Conservation (phyloP, 2,113 vertebrate species). For the Mionectes macconnelli region DNA sequence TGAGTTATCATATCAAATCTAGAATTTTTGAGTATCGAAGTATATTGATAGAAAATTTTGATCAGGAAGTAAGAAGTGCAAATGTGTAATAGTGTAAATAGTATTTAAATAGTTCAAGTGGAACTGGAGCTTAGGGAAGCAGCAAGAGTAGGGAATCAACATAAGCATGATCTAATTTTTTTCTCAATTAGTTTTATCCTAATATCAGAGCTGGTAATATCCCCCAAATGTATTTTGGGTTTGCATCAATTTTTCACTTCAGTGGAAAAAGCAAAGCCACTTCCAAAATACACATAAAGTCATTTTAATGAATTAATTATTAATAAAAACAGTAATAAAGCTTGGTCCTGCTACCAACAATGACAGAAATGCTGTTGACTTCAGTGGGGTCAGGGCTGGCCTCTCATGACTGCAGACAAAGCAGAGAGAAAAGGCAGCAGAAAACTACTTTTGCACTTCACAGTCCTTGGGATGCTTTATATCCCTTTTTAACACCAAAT, state of each 20-base stretch:
- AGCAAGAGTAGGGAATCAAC: neutral
- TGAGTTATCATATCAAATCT: neutral
- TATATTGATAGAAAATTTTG: neutral
- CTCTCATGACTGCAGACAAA: neutral
- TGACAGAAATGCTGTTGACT: slow-evolving; percentile 10
- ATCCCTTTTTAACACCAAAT: neutral
- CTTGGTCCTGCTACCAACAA: neutral
- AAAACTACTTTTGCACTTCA: neutral
- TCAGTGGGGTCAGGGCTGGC: neutral
- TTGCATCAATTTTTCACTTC: neutral
- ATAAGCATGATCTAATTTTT: neutral
- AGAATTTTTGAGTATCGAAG: neutral
- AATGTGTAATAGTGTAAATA: neutral
- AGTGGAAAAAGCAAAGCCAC: neutral
- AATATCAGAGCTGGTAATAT: neutral
- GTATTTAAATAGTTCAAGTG: neutral
- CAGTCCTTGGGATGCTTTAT: neutral
- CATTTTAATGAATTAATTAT: neutral
- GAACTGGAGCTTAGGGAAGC: neutral
- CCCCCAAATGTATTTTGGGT: neutral
- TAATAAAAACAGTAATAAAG: neutral
- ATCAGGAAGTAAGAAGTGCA: neutral
- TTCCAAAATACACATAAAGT: neutral
- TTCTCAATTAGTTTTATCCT: neutral
- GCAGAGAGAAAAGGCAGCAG: neutral